phyloP scores from a whole-genome alignment of 2,888 invertebrate species.

The Dyspetes luteomarginatus region DNA sequence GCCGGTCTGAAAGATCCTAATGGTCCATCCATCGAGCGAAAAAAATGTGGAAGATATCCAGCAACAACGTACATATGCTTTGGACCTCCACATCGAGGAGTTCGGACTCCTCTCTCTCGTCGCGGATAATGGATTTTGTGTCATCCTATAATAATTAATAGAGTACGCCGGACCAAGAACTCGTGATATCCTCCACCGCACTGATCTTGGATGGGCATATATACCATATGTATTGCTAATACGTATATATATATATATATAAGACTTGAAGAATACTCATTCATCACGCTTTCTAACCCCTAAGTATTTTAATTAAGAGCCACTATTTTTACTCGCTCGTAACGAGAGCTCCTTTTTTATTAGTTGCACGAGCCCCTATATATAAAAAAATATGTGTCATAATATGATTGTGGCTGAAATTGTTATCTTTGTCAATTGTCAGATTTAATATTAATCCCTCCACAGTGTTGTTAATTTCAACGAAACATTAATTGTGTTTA shows the following conservation, averaged over 20 bases:
- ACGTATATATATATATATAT: constrained; percentile 40
- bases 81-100: constrained; percentile 70
- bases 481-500: not conserved
- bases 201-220: constrained; percentile 49
- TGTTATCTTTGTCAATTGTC: not conserved
- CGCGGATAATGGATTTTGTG: constrained; percentile 82
- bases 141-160: constrained; percentile 82
- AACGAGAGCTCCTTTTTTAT: constrained; percentile 36
- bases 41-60: constrained; percentile 6
- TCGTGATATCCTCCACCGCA: constrained; percentile 34
- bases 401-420: not conserved
- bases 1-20: constrained; percentile 30
- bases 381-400: not conserved
- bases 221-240: not conserved
- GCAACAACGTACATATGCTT: too few relatives aligned
- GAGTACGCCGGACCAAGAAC: constrained; percentile 76
- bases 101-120: constrained; percentile 70
- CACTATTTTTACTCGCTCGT: constrained; percentile 74
- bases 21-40: constrained; percentile 42
- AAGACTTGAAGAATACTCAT: constrained; percentile 76
- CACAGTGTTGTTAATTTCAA: not conserved
- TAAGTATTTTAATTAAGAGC: constrained; percentile 83
- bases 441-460: not conserved
- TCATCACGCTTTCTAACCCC: constrained; percentile 83
- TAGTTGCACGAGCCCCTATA: not conserved